These are phyloP conservation scores for Malurus cyaneus DNA, from an alignment of 2,113 vertebrate species.

Conservation along the genomic window DNA sequence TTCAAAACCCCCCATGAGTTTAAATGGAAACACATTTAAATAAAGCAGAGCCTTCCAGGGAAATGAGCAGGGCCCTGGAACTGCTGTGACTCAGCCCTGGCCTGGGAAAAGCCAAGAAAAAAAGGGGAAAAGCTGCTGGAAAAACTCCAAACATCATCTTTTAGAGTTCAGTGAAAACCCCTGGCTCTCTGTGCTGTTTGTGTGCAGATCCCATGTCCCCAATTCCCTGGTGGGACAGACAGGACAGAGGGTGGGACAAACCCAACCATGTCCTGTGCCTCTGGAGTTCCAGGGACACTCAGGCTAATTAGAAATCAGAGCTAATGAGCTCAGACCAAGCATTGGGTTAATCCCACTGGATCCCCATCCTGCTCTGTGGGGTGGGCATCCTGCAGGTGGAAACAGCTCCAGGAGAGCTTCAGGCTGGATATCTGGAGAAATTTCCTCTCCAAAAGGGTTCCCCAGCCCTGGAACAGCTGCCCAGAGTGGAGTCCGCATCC, in stretches of 20 bases:
- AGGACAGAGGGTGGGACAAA: neutral
- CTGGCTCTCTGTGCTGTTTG: neutral
- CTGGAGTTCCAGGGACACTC: neutral
- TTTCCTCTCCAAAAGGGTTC: neutral
- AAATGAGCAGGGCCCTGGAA: neutral
- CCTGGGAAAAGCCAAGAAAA: neutral
- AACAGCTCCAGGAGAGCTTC: neutral
- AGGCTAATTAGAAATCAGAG: neutral
- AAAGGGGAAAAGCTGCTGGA: too few species aligned
- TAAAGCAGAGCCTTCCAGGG: neutral
- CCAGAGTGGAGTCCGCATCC: neutral
- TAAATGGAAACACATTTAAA: neutral
- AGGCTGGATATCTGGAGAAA: accelerated
- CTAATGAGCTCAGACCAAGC: conserved; percentile 2
- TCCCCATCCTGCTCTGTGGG: neutral
- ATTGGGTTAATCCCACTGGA: neutral
- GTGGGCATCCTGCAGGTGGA: neutral
- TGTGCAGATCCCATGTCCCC: neutral
- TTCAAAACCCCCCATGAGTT: neutral
- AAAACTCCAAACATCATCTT: neutral
- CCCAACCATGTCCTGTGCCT: neutral
- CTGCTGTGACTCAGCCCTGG: neutral
- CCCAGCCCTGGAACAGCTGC: neutral
- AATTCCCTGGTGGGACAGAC: neutral
- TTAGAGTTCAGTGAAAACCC: accelerated